Percentiles rank a stretch among this genome's conserved stretches.
phyloP scores from a whole-genome alignment of 2,113 vertebrate species.

The Cyanocitta stelleri region DNA sequence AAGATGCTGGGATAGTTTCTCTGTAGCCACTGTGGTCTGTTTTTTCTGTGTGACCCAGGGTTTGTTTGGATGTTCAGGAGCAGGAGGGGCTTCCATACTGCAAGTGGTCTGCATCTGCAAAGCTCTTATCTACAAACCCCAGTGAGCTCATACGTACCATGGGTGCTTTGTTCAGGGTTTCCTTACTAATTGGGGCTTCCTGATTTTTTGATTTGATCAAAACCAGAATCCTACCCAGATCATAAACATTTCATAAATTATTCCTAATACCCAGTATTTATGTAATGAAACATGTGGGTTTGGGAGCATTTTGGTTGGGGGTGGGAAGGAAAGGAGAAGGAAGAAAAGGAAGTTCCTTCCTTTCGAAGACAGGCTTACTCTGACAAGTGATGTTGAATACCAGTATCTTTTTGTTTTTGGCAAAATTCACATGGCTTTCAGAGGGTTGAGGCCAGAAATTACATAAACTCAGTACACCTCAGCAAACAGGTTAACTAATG shows the following conservation, averaged over 20 bases:
- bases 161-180: background rate
- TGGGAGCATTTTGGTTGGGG: background rate
- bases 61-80: background rate
- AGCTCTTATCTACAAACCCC: background rate
- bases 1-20: background rate
- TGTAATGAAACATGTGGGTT: background rate
- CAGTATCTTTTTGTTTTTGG: background rate
- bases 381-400: background rate
- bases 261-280: background rate
- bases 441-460: background rate
- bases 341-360: background rate
- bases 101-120: background rate
- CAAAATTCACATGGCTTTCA: background rate
- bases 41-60: background rate
- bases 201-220: background rate
- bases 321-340: background rate
- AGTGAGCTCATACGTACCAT: rapidly evolving
- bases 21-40: background rate
- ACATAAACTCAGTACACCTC: background rate
- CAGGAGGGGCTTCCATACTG: background rate
- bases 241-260: background rate
- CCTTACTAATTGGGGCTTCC: background rate
- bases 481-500: background rate
- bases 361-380: background rate
- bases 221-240: background rate